Conservation (phyloP, 2,113 vertebrate genomes). For the Xiphophorus couchianus region DNA sequence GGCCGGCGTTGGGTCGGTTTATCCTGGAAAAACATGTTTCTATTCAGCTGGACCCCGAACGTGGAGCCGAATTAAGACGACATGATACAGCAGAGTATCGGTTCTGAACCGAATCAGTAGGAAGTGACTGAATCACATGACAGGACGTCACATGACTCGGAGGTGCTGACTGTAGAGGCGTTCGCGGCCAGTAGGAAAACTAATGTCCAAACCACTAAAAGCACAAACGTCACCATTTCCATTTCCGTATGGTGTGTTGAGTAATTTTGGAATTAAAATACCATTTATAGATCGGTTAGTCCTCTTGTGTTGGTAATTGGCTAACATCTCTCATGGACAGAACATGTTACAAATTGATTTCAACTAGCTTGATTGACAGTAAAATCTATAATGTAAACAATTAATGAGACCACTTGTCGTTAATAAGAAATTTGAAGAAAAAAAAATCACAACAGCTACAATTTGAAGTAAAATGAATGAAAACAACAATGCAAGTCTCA, state of each 20-base stretch:
- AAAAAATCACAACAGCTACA: too few species aligned
- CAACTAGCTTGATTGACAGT: not conserved
- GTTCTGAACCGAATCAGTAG: conserved; percentile 49
- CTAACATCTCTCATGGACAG: not conserved
- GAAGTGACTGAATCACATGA: conserved; percentile 74
- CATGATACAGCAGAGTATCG: conserved; percentile 63
- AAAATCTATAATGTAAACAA: not conserved
- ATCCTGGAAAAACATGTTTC: conserved; percentile 46
- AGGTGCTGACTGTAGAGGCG: conserved; percentile 17
- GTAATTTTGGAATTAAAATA: not conserved
- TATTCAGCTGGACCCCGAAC: not conserved
- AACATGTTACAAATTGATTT: not conserved
- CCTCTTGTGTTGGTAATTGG: not conserved
- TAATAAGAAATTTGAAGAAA: too few species aligned
- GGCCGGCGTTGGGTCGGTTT: not conserved
- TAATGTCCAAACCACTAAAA: not conserved
- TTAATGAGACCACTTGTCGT: too few species aligned
- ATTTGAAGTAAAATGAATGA: too few species aligned
- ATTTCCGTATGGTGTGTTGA: not conserved
- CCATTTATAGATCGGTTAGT: not conserved
- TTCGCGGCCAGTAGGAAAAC: conserved; percentile 21
- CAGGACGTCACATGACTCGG: conserved; percentile 64
- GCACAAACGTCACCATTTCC: not conserved
- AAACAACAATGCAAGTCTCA: too few species aligned
- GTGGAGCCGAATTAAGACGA: conserved; percentile 48